Evolutionary conservation across 2,888 invertebrate genomes (phyloP), one percentile per base, ranked within the genome.

Genomic region (Heteromyza rotundicornis): DNA sequence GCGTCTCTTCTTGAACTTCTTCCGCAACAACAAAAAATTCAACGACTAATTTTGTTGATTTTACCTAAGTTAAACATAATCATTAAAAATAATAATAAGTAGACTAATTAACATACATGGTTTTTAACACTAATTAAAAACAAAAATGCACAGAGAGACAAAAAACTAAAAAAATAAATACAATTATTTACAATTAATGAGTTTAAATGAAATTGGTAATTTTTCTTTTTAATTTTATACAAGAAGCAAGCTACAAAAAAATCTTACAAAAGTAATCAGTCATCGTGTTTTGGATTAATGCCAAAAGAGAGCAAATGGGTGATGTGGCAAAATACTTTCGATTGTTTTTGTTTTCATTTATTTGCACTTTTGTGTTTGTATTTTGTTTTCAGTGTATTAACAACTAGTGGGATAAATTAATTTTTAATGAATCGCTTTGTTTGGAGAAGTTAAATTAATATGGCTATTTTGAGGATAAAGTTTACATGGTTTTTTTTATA

Each of bases 261-360:
- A 59, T 24, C 59, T 59, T 59, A 59, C 50, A 51, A 17, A 17
- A 27, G 16, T 59, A 59, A 53, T 59, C 59, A 59, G 59, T 59
- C 59, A 14, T 16, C 8, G 27, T 8, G 3, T 8, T 8, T 40
- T n/a, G 40, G 14, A n/a, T 8, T 3, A 40, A n/a, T 40, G 40
- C 40, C n/a, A 40, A 40, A n/a, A 14, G n/a, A 3, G 40, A n/a
- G 7, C 32, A 32, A 32, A 12, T 8, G 7, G 32, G 5, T 32
- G 32, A n/a, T 32, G n/a, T n/a, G n/a, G n/a, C n/a, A n/a, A n/a
- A n/a, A n/a, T n/a, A n/a, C n/a, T n/a, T n/a, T n/a, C n/a, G n/a
- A n/a, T n/a, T n/a, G n/a, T n/a, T n/a, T n/a, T n/a, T n/a, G n/a
- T n/a, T n/a, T n/a, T n/a, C n/a, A n/a, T n/a, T n/a, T n/a, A n/a